A percentile compares a stretch with the other conserved stretches of the same genome.
phyloP scores from a whole-genome alignment of 2,888 invertebrate genomes.

The Parnassius mnemosyne region DNA sequence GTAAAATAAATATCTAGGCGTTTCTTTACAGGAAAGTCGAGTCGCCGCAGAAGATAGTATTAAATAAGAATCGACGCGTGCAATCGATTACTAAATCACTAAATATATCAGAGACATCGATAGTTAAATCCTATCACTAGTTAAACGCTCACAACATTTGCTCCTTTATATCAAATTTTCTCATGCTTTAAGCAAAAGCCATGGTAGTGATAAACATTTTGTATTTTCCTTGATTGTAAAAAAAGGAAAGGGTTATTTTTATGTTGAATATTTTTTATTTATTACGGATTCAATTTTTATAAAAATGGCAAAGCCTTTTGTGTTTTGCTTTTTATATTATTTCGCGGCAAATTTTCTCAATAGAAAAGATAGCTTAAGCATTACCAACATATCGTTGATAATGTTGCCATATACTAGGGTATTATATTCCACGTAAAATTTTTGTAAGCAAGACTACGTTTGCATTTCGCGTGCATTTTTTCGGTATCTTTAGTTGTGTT shows the following conservation, averaged over 20 bases:
- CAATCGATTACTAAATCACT: not conserved
- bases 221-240: slow-evolving; percentile 1
- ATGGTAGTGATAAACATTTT: too few relatives aligned
- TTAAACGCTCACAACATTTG: slow-evolving; percentile 9
- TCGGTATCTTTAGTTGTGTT: not conserved
- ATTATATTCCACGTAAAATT: too few relatives aligned
- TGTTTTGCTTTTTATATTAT: not conserved
- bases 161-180: not conserved
- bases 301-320: too few relatives aligned
- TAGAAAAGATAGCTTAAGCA: too few relatives aligned
- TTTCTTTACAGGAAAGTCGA: too few relatives aligned
- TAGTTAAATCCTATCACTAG: slow-evolving; percentile 11
- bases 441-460: not conserved
- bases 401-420: too few relatives aligned
- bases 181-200: not conserved
- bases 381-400: too few relatives aligned
- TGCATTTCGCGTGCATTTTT: not conserved
- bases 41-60: too few relatives aligned
- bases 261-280: not conserved
- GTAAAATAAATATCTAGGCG: too few relatives aligned
- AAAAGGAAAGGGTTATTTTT: not conserved
- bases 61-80: not conserved
- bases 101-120: not conserved
- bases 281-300: too few relatives aligned
- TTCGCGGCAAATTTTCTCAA: slow-evolving; percentile 2